A percentile compares a stretch with the other conserved stretches of the same genome.
phyloP scores from a whole-genome alignment of 2,888 invertebrate genomes.

The Spatulosminthurus flaviceps region DNA sequence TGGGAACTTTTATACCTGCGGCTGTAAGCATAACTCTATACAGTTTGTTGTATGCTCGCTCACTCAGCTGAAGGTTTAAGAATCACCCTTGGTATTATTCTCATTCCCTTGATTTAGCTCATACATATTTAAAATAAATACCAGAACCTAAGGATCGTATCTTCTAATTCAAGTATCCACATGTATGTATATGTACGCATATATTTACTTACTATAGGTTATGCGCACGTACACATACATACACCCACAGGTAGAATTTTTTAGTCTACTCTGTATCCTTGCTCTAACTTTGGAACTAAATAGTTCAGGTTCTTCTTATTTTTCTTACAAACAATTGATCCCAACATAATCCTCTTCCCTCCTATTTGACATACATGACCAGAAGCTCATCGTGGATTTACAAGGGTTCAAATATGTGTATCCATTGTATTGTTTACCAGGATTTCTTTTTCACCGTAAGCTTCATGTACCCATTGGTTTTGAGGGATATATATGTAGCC shows the following conservation, averaged over 20 bases:
- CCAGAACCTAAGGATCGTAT: too few species aligned
- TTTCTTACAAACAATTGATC: neutral
- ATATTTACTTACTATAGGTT: neutral
- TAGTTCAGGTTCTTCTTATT: slow-evolving; percentile 6
- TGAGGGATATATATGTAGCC: too few species aligned
- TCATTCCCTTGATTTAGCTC: neutral
- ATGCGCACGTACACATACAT: neutral
- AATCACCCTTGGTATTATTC: slow-evolving; percentile 3
- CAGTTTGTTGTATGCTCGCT: too few species aligned
- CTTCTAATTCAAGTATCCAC: too few species aligned
- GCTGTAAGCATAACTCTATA: neutral
- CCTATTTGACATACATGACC: too few species aligned
- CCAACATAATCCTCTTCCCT: neutral
- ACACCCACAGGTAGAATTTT: neutral
- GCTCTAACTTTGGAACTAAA: neutral
- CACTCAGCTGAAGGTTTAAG: neutral
- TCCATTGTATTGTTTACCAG: too few species aligned
- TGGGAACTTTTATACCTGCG: neutral
- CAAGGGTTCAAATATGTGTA: too few species aligned
- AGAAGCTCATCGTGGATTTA: too few species aligned
- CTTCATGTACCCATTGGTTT: too few species aligned
- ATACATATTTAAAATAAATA: slow-evolving; percentile 7
- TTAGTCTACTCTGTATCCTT: too few species aligned
- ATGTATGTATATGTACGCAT: neutral
- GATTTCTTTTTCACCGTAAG: too few species aligned